phyloP scores from a whole-genome alignment of 2,113 vertebrate genomes.

The Pseudorhombus dupliciocellatus region DNA sequence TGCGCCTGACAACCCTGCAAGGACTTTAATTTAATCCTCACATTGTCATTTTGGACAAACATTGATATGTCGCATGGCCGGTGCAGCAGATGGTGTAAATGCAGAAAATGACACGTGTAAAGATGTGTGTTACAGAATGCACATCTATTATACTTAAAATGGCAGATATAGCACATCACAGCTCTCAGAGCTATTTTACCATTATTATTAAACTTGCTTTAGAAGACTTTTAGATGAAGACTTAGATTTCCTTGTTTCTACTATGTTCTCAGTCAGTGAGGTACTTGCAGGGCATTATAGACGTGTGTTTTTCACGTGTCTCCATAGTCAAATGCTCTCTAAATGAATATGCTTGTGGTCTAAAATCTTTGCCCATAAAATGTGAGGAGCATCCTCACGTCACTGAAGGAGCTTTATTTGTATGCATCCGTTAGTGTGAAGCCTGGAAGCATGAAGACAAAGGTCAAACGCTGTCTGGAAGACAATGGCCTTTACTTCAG shows the following conservation, averaged over 20 bases:
- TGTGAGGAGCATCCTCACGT: not conserved
- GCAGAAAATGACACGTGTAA: not conserved
- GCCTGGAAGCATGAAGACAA: slow-evolving; percentile 36
- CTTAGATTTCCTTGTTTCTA: too few relatives aligned
- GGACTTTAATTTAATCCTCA: slow-evolving; percentile 38
- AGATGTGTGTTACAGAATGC: not conserved
- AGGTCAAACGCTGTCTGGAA: slow-evolving; percentile 60
- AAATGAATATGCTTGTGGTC: not conserved
- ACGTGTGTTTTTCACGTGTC: too few relatives aligned
- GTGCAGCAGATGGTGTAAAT: not conserved
- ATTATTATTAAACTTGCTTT: too few relatives aligned
- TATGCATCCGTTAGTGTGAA: slow-evolving; percentile 28
- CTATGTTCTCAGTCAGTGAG: too few relatives aligned
- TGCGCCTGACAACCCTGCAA: slow-evolving; percentile 11
- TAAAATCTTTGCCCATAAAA: not conserved
- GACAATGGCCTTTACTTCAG: slow-evolving; percentile 41
- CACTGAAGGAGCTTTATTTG: slow-evolving; percentile 3
- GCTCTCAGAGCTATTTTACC: too few relatives aligned
- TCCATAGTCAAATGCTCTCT: not conserved
- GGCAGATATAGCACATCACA: too few relatives aligned
- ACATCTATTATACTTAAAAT: not conserved
- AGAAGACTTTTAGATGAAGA: too few relatives aligned
- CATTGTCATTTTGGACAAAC: slow-evolving; percentile 29
- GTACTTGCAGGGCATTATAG: too few relatives aligned
- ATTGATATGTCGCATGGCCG: not conserved